These are phyloP conservation scores for Haliclona indistincta DNA, from an alignment of 37 sponge, comb jelly and placozoan species.

Conservation along the genomic window DNA sequence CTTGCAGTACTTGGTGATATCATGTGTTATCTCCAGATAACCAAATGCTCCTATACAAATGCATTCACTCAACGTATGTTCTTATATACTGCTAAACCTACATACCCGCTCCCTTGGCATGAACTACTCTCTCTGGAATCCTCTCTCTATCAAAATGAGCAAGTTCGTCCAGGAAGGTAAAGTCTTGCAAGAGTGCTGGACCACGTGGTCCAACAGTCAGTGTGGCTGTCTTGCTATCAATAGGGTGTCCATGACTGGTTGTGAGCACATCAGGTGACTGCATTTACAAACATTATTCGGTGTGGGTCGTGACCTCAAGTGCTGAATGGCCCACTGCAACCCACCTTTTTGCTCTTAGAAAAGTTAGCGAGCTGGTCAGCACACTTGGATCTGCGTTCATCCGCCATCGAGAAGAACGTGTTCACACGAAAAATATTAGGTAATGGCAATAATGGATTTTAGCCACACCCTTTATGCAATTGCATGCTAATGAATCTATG, in stretches of 20 bases:
- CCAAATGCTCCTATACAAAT: constrained; percentile 68
- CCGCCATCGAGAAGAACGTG: too few relatives aligned
- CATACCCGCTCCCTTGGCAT: constrained; percentile 94
- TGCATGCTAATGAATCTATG: too few relatives aligned
- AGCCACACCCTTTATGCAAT: too few relatives aligned
- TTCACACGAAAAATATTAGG: too few relatives aligned
- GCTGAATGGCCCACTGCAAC: not conserved
- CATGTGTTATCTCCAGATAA: constrained; percentile 87
- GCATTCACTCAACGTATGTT: not conserved
- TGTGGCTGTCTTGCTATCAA: constrained; percentile 68
- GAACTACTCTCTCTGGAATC: constrained; percentile 95
- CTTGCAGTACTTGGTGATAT: constrained; percentile 87
- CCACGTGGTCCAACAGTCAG: constrained; percentile 81
- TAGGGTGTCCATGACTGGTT: constrained; percentile 85
- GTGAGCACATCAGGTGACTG: constrained; percentile 67
- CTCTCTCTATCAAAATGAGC: constrained; percentile 94
- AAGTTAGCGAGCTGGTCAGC: constrained; percentile 65
- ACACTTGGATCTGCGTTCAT: constrained; percentile 35
- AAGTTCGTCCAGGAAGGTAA: constrained; percentile 84
- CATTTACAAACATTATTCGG: not conserved
- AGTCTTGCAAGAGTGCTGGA: constrained; percentile 81
- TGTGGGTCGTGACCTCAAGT: not conserved
- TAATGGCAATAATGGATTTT: too few relatives aligned
- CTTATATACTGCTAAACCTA: not conserved
- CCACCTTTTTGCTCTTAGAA: constrained; percentile 54